Base-by-base conservation (phyloP, 2,113 vertebrate species). In the Salminus brasiliensis region DNA sequence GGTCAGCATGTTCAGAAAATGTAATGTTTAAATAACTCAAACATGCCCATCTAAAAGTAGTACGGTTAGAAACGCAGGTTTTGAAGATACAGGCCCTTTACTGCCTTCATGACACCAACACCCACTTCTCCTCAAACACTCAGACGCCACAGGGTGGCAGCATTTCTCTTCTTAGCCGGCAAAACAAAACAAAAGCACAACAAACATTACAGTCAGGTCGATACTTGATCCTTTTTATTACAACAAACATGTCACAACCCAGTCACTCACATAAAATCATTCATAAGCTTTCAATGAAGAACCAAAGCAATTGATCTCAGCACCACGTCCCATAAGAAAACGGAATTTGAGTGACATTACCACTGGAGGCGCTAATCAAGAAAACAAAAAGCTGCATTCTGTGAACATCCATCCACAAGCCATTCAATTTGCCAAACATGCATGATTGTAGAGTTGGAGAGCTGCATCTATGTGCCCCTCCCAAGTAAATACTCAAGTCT, bases 201-300 rank as follows among this genome's bases (percentile, higher is more conserved):
- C 27, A 34, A 29, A 34, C 25, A 23, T 34, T 30, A 13, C 27
- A n/a, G 9, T 45, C 7, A 57, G 18, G 23, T 55, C 52, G 57
- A 12, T 43, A 43, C 25, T 30, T 2, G 29, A 49, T 67, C 9
- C 23, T 30, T 7, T 78, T 82, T 82, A 82, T 59, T 82, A 25
- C 23, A 5, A 47, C n/a, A 11, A 36, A 67, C 43, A 63, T 32
- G 21, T 76, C 30, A 75, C 25, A 25, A 0, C 1, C 21, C 36
- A 9, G 36, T 45, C 72, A 62, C 41, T 47, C 16, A 39, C 12
- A 36, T 45, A 47, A 65, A 67, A 39, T 41, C 30, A 27, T 41
- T n/a, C 27, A 9, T 13, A 39, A 1, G 65, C 9, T 21, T 11
- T 55, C 12, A 25, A 1, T 29, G 15, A 11, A 32, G 43, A 45